Conservation (phyloP, 1,140 invertebrate species). For the Trichonephila inaurata region DNA sequence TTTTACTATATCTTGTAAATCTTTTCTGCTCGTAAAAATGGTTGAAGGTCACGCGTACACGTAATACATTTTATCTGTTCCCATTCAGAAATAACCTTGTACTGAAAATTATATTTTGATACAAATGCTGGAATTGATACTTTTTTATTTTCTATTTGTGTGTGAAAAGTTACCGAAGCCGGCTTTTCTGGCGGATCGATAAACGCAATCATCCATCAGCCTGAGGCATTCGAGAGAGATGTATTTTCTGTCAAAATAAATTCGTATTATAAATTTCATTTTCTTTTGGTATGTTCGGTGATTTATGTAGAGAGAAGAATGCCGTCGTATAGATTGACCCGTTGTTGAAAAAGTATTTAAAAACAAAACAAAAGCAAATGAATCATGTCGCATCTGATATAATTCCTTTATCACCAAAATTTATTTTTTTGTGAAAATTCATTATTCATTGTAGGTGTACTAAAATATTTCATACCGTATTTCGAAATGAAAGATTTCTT, state of each 20-base stretch:
- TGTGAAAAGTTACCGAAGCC: neutral
- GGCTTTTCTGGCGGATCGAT: neutral
- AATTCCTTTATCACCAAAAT: neutral
- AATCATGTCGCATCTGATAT: neutral
- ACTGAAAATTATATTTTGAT: neutral
- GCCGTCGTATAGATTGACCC: neutral
- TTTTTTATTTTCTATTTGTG: neutral
- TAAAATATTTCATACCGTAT: too few species aligned
- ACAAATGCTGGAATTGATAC: neutral
- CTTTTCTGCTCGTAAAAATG: neutral
- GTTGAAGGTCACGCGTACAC: neutral
- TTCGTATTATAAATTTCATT: neutral
- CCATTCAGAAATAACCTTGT: neutral
- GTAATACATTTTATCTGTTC: neutral
- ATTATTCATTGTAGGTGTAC: too few species aligned
- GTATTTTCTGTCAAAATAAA: neutral
- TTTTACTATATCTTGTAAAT: conserved; percentile 13
- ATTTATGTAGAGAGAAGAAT: neutral
- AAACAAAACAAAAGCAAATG: neutral
- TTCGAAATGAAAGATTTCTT: too few species aligned
- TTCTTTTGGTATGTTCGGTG: neutral
- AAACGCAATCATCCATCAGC: neutral
- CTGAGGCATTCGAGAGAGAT: neutral
- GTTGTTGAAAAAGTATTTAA: neutral
- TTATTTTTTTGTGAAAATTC: neutral